Evolutionary conservation across 2,113 vertebrate species (phyloP), one percentile per base, ranked within the genome.

Genomic region (Rhinolophus sinicus): DNA sequence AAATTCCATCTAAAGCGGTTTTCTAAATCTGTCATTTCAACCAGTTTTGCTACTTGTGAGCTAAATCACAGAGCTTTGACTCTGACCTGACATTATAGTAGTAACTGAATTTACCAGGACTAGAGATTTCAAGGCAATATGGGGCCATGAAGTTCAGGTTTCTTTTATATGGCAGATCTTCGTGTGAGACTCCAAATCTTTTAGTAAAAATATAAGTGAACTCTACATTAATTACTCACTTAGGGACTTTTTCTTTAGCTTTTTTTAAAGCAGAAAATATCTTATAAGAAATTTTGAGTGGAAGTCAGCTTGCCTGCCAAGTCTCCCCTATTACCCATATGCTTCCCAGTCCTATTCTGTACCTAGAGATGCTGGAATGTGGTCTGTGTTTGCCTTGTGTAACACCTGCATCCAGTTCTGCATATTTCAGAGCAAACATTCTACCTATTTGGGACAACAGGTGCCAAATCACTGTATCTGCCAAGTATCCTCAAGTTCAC

Each of bases 401-500:
- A 94, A 33, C 93, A 35, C 95, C 69, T 80, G 69, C 47, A 18
- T 0, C 78, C 64, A 81, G 86, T 8, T 92, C 75, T 77, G 40
- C 88, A 7, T 62, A 62, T 93, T 92, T 97, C 92, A 44, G 83
- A 58, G 80, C 92, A 93, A 60, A 69, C 54, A 2, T 38, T 69
- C 85, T 75, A 7, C 8, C 21, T 89, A 77, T 87, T 90, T 81
- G 0, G 10, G 85, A 96, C 93, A 92, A 62, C 85, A 2, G 52
- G 85, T 78, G 94, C 96, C 96, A 75, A 44, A 56, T 28, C 28
- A 38, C 0, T 10, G 16, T 22, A 30, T 76, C 96, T 97, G 95
- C 97, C 98, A 98, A 93, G 97, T 95, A 72, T 93, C 35, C 98
- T 97, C 84, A 96, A 97, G 98, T 97, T 98, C 96, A 97, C 69